A percentile compares a stretch with the other conserved stretches of the same genome.
These are phyloP conservation scores for Naso thynnoides DNA, from an alignment of 2,797 vertebrate species.

Conservation along the genomic window DNA sequence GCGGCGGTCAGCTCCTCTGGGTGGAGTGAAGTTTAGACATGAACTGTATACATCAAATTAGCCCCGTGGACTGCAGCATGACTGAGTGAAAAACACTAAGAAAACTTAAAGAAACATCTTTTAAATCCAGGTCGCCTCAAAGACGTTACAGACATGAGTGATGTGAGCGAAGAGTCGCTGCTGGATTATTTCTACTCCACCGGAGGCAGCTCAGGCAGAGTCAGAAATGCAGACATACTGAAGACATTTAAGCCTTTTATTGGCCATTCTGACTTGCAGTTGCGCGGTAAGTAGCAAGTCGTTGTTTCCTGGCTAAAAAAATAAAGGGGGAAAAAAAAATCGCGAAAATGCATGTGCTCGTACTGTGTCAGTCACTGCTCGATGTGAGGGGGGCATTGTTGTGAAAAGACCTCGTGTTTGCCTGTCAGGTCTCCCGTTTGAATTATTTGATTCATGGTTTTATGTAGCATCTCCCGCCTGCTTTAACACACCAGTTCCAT, in stretches of 20 bases:
- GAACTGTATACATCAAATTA: conserved; percentile 72
- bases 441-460: too few relatives aligned
- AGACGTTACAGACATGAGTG: conserved; percentile 67
- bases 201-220: conserved; percentile 80
- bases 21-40: conserved; percentile 83
- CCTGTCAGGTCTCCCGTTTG: too few relatives aligned
- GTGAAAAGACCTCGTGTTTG: too few relatives aligned
- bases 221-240: conserved; percentile 84
- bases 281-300: conserved; percentile 82
- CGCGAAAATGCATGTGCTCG: too few relatives aligned
- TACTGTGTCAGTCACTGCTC: too few relatives aligned
- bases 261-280: conserved; percentile 81
- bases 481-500: not conserved
- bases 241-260: conserved; percentile 85
- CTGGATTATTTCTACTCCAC: conserved; percentile 83
- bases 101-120: not conserved
- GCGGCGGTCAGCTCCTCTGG: conserved; percentile 70
- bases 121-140: not conserved
- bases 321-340: too few relatives aligned
- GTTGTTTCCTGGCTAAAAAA: not conserved
- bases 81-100: conserved; percentile 8
- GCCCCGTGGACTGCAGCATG: conserved; percentile 46
- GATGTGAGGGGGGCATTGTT: too few relatives aligned
- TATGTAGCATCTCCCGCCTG: not conserved
- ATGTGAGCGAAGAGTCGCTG: conserved; percentile 83